A percentile compares a stretch with the other conserved stretches of the same genome.
Conservation (phyloP, 2,797 vertebrate species). For the Anniella stebbinsi region DNA sequence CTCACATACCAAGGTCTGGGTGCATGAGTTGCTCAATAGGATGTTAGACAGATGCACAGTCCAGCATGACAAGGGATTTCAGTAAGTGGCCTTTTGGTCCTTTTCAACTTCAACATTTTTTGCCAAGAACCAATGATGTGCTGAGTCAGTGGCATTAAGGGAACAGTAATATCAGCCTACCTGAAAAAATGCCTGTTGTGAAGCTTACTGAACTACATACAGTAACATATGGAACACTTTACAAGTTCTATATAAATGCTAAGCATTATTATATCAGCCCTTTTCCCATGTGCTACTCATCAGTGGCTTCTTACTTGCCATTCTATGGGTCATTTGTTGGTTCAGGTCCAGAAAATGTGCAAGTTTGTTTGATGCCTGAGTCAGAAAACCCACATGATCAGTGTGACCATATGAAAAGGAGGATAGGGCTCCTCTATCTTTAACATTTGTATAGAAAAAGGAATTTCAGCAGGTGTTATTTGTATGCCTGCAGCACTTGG, state of each 20-base stretch:
- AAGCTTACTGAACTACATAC: neutral
- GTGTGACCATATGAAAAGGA: too few species aligned
- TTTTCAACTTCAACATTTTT: neutral
- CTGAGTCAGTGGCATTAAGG: neutral
- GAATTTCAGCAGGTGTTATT: too few species aligned
- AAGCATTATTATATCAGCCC: neutral
- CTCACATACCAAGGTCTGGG: neutral
- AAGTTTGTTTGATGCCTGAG: too few species aligned
- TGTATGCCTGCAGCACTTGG: too few species aligned
- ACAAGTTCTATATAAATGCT: too few species aligned
- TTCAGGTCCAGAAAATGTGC: neutral
- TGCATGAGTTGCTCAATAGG: neutral
- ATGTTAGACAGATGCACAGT: too few species aligned
- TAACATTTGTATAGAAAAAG: too few species aligned
- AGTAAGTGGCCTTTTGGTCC: too few species aligned
- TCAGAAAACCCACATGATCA: neutral
- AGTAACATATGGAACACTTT: too few species aligned
- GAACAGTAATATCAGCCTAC: neutral
- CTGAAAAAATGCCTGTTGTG: neutral
- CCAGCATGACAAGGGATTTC: too few species aligned
- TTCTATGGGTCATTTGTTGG: neutral
- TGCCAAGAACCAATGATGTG: neutral
- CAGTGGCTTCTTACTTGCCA: neutral
- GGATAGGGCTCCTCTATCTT: too few species aligned
- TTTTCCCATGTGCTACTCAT: neutral